These are phyloP conservation scores for Amitus sp. DNA, from an alignment of 2,888 invertebrate species.

Conservation along the genomic window DNA sequence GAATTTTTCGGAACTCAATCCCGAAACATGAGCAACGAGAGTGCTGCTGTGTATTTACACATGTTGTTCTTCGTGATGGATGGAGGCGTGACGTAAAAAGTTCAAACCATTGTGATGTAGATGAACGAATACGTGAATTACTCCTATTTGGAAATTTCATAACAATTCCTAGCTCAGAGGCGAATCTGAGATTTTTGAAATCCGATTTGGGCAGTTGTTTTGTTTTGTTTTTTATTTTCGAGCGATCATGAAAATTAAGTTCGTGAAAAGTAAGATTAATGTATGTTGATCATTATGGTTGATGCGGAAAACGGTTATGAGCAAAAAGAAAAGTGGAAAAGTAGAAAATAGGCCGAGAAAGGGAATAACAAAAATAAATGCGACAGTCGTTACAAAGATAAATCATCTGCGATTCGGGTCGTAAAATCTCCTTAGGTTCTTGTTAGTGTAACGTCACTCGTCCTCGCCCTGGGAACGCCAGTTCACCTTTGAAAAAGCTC, in stretches of 20 bases:
- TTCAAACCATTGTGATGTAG: too few relatives aligned
- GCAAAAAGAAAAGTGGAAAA: slow-evolving; percentile 37
- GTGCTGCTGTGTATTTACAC: slow-evolving; percentile 55
- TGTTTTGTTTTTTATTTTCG: too few relatives aligned
- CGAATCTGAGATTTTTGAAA: too few relatives aligned
- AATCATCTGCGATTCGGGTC: slow-evolving; percentile 61
- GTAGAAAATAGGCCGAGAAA: slow-evolving; percentile 42
- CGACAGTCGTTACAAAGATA: slow-evolving; percentile 57
- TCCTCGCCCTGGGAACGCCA: slow-evolving; percentile 38
- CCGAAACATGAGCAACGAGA: slow-evolving; percentile 50
- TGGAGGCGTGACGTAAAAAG: slow-evolving; percentile 15
- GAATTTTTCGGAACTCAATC: slow-evolving; percentile 45
- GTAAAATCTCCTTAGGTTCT: slow-evolving; percentile 59
- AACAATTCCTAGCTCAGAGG: too few relatives aligned
- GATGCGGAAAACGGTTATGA: slow-evolving; percentile 36
- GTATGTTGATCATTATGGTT: too few relatives aligned
- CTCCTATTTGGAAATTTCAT: too few relatives aligned
- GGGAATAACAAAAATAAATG: slow-evolving; percentile 41
- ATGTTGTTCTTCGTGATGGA: slow-evolving; percentile 49
- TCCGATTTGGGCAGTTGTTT: too few relatives aligned
- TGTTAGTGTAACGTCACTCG: slow-evolving; percentile 60
- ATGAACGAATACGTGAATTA: too few relatives aligned
- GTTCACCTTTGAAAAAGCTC: slow-evolving; percentile 43
- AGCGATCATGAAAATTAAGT: too few relatives aligned
- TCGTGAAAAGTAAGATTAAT: too few relatives aligned